phyloP scores from a whole-genome alignment of 2,888 invertebrate genomes.

The Apotomis capreana region DNA sequence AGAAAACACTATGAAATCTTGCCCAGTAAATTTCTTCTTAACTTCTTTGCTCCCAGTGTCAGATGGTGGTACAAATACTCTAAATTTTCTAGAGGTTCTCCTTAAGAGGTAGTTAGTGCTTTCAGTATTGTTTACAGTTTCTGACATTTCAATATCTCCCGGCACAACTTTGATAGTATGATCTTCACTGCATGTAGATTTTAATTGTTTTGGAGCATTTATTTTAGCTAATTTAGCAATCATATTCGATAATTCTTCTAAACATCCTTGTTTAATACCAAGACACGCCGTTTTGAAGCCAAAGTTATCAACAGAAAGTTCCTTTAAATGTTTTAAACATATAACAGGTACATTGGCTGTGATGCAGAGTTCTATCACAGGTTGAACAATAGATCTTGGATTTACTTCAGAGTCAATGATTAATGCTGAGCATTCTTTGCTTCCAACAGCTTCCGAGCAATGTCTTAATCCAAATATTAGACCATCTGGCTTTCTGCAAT shows the following conservation, averaged over 20 bases:
- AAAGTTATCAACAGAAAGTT: slow-evolving; percentile 57
- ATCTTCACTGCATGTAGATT: slow-evolving; percentile 39
- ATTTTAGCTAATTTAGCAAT: slow-evolving; percentile 55
- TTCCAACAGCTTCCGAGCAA: slow-evolving; percentile 58
- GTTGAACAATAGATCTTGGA: slow-evolving; percentile 71
- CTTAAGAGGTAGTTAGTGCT: slow-evolving; percentile 60
- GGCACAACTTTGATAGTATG: slow-evolving; percentile 35
- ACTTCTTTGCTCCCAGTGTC: slow-evolving; percentile 43
- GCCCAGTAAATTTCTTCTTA: slow-evolving; percentile 59
- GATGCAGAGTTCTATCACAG: slow-evolving; percentile 66
- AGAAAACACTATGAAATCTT: slow-evolving; percentile 67
- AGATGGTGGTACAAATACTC: slow-evolving; percentile 66
- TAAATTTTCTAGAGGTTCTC: slow-evolving; percentile 63
- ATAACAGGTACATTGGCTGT: slow-evolving; percentile 62
- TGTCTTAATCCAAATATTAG: slow-evolving; percentile 73
- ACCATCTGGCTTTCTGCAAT: slow-evolving; percentile 68
- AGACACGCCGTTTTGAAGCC: slow-evolving; percentile 75
- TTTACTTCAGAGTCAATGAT: slow-evolving; percentile 71
- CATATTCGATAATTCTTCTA: slow-evolving; percentile 54
- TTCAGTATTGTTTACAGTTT: slow-evolving; percentile 38
- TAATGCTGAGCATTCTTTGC: slow-evolving; percentile 62
- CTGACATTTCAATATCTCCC: slow-evolving; percentile 42
- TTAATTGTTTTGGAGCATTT: slow-evolving; percentile 42
- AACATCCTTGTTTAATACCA: slow-evolving; percentile 60
- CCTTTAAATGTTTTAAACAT: slow-evolving; percentile 67